A percentile compares a stretch with the other conserved stretches of the same genome.
Conservation (phyloP, 1,140 invertebrate species). For the Gryon sp. region DNA sequence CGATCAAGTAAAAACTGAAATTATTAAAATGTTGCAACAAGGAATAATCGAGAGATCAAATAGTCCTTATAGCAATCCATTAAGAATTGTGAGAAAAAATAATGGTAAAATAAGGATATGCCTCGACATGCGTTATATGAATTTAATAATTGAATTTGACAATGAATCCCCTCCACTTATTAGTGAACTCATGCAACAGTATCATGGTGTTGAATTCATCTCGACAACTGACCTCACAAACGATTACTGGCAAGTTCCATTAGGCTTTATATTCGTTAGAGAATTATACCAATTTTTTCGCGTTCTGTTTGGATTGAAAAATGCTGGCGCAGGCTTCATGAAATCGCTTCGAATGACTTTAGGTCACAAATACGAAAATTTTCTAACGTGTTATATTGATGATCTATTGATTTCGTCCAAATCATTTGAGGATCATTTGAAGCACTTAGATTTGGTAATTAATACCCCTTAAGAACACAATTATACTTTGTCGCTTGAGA, state of each 20-base stretch:
- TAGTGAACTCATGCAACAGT: no score
- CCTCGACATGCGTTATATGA: background rate
- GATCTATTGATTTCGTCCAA: slow-evolving; percentile 1
- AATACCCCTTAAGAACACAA: background rate
- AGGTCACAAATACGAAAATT: background rate
- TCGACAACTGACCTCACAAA: no score
- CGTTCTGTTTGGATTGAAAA: slow-evolving; percentile 68
- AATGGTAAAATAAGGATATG: background rate
- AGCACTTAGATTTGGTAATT: slow-evolving; percentile 12
- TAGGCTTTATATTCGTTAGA: slow-evolving; percentile 55
- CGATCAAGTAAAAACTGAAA: background rate
- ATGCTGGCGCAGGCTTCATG: slow-evolving; percentile 66
- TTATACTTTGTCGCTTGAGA: slow-evolving; percentile 26
- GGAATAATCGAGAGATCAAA: background rate
- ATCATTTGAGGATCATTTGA: background rate
- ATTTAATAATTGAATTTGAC: background rate
- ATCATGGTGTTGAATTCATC: no score
- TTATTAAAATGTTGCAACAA: background rate
- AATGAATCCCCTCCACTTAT: no score
- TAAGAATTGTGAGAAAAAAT: background rate
- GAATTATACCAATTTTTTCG: slow-evolving; percentile 34
- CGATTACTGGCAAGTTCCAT: no score
- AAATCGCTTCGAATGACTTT: background rate
- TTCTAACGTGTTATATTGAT: slow-evolving; percentile 45
- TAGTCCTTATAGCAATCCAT: background rate